These are phyloP conservation scores for Piscicola geometra DNA, from an alignment of 2,888 invertebrate genomes.

Conservation along the genomic window DNA sequence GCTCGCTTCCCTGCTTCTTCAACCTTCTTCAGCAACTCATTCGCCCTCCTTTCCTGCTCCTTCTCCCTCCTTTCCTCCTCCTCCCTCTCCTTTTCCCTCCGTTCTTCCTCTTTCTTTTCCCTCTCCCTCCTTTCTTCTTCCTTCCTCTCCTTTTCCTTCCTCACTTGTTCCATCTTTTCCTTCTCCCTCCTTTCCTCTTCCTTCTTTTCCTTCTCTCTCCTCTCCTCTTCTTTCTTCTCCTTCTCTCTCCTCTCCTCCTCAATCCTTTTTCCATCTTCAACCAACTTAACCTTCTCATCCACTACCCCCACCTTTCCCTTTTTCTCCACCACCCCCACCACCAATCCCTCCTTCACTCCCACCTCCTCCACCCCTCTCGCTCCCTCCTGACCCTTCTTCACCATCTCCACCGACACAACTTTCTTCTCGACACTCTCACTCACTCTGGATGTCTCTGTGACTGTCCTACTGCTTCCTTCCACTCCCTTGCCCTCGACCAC, in stretches of 20 bases:
- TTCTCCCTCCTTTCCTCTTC: neutral
- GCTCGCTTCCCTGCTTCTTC: neutral
- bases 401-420: neutral
- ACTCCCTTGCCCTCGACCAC: no score
- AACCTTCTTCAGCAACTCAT: neutral
- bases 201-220: neutral
- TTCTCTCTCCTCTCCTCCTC: neutral
- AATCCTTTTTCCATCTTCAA: neutral
- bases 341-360: neutral
- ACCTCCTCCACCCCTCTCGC: neutral
- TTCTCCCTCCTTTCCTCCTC: neutral
- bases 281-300: neutral
- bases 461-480: no score
- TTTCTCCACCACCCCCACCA: no score
- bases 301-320: neutral
- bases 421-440: neutral
- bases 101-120: neutral
- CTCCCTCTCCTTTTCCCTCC: neutral
- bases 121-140: neutral
- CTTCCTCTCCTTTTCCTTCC: neutral
- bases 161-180: neutral
- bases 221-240: neutral
- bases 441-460: neutral
- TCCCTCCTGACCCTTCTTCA: neutral
- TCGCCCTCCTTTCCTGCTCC: neutral